Evolutionary conservation across 2,888 invertebrate genomes (phyloP).

Genomic region (Eulithis prunata): DNA sequence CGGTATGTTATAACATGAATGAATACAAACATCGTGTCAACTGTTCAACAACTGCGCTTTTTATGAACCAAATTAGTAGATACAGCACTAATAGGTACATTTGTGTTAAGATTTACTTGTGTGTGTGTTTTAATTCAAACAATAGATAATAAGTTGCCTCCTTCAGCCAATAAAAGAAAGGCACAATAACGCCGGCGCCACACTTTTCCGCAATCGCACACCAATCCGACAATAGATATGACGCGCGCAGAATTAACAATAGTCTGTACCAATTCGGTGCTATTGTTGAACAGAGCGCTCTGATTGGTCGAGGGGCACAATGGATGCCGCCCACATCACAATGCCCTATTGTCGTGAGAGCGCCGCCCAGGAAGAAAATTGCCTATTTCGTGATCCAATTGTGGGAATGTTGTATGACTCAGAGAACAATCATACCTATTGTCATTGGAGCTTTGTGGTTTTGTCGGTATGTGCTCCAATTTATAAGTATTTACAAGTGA

Average conservation of each 20-base stretch:
- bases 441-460: neutral
- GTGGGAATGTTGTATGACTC: slow-evolving; percentile 14
- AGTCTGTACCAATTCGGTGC: slow-evolving; percentile 75
- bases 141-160: slow-evolving; percentile 7
- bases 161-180: slow-evolving; percentile 20
- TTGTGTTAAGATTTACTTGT: no score
- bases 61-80: no score
- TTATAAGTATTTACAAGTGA: no score
- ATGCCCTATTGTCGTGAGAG: slow-evolving; percentile 78
- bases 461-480: no score
- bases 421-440: slow-evolving; percentile 10
- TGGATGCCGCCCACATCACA: slow-evolving; percentile 80
- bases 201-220: slow-evolving; percentile 52
- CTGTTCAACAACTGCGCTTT: no score
- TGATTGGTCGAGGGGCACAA: slow-evolving; percentile 77
- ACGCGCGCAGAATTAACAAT: slow-evolving; percentile 46
- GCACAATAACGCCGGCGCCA: slow-evolving; percentile 18
- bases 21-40: no score
- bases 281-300: slow-evolving; percentile 73
- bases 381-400: slow-evolving; percentile 34
- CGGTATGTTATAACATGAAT: no score
- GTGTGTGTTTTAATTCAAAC: neutral
- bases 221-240: slow-evolving; percentile 77
- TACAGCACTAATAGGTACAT: no score
- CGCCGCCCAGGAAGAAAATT: slow-evolving; percentile 61